Percentiles rank a stretch among this genome's conserved stretches.
Conservation (phyloP, 2,113 vertebrate genomes). For the Brachypteracias leptosomus region DNA sequence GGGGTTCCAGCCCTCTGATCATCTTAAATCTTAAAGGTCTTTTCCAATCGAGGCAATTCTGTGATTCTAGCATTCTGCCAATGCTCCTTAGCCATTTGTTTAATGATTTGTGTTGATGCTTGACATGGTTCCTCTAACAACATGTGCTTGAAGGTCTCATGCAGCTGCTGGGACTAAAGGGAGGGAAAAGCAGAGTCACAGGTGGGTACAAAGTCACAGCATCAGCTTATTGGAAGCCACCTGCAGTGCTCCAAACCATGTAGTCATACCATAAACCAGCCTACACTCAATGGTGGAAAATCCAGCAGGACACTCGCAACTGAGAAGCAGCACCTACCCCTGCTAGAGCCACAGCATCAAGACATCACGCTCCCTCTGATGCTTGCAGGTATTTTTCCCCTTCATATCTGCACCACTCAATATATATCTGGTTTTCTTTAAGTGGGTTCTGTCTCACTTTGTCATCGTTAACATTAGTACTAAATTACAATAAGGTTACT, state of each 20-base stretch:
- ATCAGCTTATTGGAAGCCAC: accelerated
- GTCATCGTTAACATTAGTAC: accelerated
- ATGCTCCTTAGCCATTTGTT: background rate
- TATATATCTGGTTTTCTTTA: background rate
- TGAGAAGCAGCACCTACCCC: background rate
- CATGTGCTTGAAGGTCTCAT: background rate
- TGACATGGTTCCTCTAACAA: background rate
- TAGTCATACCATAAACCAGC: background rate
- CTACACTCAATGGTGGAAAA: accelerated
- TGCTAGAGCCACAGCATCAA: background rate
- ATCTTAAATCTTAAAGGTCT: too few relatives aligned
- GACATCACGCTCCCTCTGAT: background rate
- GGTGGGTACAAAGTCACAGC: too few relatives aligned
- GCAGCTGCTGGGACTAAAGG: background rate
- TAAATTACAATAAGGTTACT: background rate
- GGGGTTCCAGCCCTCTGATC: too few relatives aligned
- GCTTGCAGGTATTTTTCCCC: background rate
- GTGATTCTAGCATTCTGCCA: background rate
- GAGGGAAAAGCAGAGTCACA: background rate
- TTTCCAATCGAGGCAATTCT: too few relatives aligned
- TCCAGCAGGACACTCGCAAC: background rate
- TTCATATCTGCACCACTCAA: background rate
- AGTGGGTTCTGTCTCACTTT: background rate
- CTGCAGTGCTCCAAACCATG: background rate
- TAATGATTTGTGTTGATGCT: background rate